Base-by-base conservation (phyloP, 2,797 vertebrate genomes). In the Phoeniculus purpureus region DNA sequence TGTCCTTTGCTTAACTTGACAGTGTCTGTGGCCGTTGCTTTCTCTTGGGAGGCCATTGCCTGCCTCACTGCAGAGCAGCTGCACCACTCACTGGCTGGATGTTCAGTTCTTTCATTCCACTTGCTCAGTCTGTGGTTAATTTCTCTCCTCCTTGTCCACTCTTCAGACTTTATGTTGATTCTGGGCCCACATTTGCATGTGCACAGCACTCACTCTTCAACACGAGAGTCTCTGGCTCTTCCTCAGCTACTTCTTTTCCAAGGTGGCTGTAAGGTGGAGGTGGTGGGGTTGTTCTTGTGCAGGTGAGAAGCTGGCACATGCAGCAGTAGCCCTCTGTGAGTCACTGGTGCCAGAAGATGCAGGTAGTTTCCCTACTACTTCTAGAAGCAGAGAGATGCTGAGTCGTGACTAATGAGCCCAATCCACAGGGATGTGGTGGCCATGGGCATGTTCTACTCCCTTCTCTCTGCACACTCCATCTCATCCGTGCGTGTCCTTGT, bases 1-100 rank as follows among this genome's bases (percentile, higher is more conserved):
- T 31, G 43, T 3, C 12, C 31, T 89, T 54, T 55, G 12, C 3
- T 74, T 58, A 18, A 34, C n/a, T 15, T 77, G 51, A 58, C 40
- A 2, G 2, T 0, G 1, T 40, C 27, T 17, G 7, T 0, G 20
- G 16, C 25, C 60, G 17, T 3, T 54, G 13, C 37, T 71, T 93
- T 12, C 22, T 67, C 25, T 50, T 6, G 31, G 51, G 55, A 64
- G 19, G 76, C 31, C 40, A 2, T 60, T 89, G 40, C 73, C 67
- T 1, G 4, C 80, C 32, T 88, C 31, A 4, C 21, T 83, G 66
- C 47, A 15, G 47, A 43, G 59, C 62, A n/a, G 3, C 37, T n/a
- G 25, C 43, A 40, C 47, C 66, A 23, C 10, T 81, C 87, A 87
- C 56, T 54, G 58, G 47, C 66, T 67, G 27, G 73, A 80, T 87